Base-by-base conservation (phyloP, 2,888 invertebrate genomes). In the Tetropium fuscum region DNA sequence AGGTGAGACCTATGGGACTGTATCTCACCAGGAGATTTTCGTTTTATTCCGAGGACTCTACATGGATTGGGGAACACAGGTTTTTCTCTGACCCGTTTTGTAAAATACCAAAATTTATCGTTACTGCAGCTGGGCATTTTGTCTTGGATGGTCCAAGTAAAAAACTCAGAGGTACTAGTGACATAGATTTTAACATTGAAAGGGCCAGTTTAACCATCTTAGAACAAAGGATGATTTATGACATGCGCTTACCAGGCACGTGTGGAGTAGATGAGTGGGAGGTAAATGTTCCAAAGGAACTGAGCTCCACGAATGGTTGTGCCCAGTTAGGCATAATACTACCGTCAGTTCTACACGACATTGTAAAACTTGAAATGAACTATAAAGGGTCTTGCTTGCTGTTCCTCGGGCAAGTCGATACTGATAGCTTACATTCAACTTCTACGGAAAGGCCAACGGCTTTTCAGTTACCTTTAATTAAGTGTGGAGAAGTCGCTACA, bases 51-150 rank as follows among this genome's bases (percentile, higher is more conserved):
- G 77, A 82, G 36, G 80, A 81, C 45, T 74, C 77, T 3, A 80
- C 81, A 1, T 87, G 86, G 86, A 77, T 81, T 41, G 85, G 84
- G 0, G 81, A 82, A 57, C 86, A 86, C 68, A 82, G 83, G 63
- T 86, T 86, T 75, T 87, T 81, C 74, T 78, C 81, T 11, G 87
- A 87, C 74, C 83, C 86, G 0, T 78, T 82, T 25, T 87, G 87
- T 69, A 77, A 77, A 1, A 76, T 80, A 25, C 80, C 83, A 0
- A 83, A 83, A 58, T 86, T 86, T 74, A 81, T 82, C 3, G 80
- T 86, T 1, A 81, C 81, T 1, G 86, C 86, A 3, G 80, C 82
- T 10, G 87, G 87, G 0, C 80, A 77, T 57, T 85, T 83, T 66
- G 62, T 69, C 1, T 65, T 79, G 1, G 78, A 78, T 1, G 76